These are phyloP conservation scores for Gymnosoma rotundatum DNA, from an alignment of 2,888 invertebrate genomes.

Conservation along the genomic window DNA sequence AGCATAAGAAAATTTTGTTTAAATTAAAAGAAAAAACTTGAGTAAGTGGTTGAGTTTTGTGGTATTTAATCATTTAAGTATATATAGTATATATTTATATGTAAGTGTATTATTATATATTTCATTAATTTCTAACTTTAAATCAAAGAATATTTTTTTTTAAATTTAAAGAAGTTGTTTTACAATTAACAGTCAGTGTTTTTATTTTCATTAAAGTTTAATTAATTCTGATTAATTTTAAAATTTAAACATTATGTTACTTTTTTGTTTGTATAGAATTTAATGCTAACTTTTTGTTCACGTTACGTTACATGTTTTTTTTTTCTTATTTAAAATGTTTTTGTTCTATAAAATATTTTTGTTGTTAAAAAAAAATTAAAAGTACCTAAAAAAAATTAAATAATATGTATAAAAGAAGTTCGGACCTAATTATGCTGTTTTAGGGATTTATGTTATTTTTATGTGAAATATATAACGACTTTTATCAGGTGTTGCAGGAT, in stretches of 20 bases:
- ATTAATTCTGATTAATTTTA: slow-evolving; percentile 69
- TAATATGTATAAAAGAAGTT: slow-evolving; percentile 59
- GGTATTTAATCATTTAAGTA: slow-evolving; percentile 71
- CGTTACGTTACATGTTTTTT: slow-evolving; percentile 67
- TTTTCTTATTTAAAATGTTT: slow-evolving; percentile 55
- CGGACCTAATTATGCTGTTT: slow-evolving; percentile 73
- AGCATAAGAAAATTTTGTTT: slow-evolving; percentile 42
- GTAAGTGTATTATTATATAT: slow-evolving; percentile 69
- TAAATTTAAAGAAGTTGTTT: slow-evolving; percentile 80
- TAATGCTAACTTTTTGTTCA: slow-evolving; percentile 68
- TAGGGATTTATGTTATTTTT: slow-evolving; percentile 62
- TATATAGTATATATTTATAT: slow-evolving; percentile 62
- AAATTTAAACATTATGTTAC: slow-evolving; percentile 68
- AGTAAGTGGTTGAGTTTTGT: slow-evolving; percentile 43
- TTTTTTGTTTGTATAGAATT: slow-evolving; percentile 65
- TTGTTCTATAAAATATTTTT: slow-evolving; percentile 49
- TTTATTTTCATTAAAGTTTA: slow-evolving; percentile 73
- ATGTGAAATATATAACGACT: slow-evolving; percentile 72
- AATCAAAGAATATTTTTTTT: slow-evolving; percentile 71
- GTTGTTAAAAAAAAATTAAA: slow-evolving; percentile 33
- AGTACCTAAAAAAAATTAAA: slow-evolving; percentile 40
- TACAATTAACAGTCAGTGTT: slow-evolving; percentile 83
- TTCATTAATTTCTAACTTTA: slow-evolving; percentile 73
- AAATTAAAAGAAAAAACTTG: slow-evolving; percentile 67
- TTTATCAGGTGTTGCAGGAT: slow-evolving; percentile 71